Conservation (phyloP, 2,113 vertebrate genomes). For the Panthera tigris region DNA sequence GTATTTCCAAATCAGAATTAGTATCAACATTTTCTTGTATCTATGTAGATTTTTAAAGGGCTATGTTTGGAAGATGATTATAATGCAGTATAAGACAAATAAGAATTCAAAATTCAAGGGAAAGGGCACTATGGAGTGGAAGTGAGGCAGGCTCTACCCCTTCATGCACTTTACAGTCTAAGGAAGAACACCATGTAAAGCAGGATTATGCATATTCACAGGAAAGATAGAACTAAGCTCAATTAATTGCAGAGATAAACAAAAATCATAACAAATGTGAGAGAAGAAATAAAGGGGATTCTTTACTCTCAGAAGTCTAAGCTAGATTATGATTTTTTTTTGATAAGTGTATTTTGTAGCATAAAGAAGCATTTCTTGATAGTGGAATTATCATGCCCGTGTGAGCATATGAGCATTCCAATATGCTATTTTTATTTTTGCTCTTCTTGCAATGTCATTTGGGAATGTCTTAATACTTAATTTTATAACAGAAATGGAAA, state of each 20-base stretch:
- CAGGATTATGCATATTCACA: not conserved
- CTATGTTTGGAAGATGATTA: not conserved
- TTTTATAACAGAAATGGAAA: not conserved
- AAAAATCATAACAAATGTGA: not conserved
- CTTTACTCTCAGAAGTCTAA: not conserved
- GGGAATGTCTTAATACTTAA: not conserved
- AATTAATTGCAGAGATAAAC: not conserved
- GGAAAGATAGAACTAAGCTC: not conserved
- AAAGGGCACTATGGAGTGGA: not conserved
- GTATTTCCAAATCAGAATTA: not conserved
- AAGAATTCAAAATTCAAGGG: not conserved
- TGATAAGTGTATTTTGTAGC: slow-evolving; percentile 1
- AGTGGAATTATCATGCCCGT: not conserved
- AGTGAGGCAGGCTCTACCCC: not conserved
- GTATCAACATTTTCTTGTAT: not conserved
- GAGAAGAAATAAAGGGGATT: not conserved
- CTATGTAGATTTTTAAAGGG: not conserved
- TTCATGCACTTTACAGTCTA: not conserved
- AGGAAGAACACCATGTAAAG: not conserved
- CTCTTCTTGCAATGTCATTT: not conserved
- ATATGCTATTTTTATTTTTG: slow-evolving; percentile 49
- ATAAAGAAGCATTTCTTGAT: not conserved
- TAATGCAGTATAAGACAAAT: not conserved
- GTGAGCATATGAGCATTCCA: not conserved
- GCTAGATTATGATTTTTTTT: not conserved